phyloP scores from a whole-genome alignment of 2,113 vertebrate genomes.

The Meleagris gallopavo region DNA sequence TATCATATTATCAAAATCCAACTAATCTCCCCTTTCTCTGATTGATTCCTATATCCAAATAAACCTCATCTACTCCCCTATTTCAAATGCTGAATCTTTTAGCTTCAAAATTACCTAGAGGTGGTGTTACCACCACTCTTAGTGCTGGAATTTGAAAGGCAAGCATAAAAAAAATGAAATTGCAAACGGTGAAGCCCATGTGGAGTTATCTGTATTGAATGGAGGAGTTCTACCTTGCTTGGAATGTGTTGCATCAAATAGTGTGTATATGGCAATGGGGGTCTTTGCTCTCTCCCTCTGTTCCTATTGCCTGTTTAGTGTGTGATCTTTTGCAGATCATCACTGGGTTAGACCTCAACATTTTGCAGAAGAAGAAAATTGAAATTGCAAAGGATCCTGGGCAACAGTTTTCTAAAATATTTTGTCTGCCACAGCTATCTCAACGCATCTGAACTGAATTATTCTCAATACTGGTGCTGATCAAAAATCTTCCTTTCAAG shows the following conservation, averaged over 20 bases:
- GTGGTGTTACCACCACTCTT: neutral
- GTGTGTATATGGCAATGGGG: neutral
- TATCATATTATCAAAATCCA: neutral
- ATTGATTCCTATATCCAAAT: neutral
- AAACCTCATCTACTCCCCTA: rapidly evolving
- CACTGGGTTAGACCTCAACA: neutral
- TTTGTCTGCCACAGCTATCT: slow-evolving; percentile 49
- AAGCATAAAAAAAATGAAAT: neutral
- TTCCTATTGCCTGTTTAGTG: neutral
- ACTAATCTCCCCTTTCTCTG: neutral
- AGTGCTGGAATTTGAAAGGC: neutral
- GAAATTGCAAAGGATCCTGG: neutral
- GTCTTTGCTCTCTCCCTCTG: neutral
- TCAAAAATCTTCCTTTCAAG: slow-evolving; percentile 62
- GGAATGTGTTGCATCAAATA: neutral
- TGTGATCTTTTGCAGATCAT: neutral
- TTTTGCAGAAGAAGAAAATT: neutral
- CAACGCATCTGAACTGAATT: slow-evolving; percentile 65
- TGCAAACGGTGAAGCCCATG: neutral
- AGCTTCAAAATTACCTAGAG: neutral
- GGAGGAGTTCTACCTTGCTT: neutral
- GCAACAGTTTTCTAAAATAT: slow-evolving; percentile 27
- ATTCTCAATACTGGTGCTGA: slow-evolving; percentile 49
- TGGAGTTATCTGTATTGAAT: neutral
- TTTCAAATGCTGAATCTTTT: neutral